A percentile compares a stretch with the other conserved stretches of the same genome.
Conservation (phyloP, 1,140 invertebrate species). For the Leptinotarsa texana region DNA sequence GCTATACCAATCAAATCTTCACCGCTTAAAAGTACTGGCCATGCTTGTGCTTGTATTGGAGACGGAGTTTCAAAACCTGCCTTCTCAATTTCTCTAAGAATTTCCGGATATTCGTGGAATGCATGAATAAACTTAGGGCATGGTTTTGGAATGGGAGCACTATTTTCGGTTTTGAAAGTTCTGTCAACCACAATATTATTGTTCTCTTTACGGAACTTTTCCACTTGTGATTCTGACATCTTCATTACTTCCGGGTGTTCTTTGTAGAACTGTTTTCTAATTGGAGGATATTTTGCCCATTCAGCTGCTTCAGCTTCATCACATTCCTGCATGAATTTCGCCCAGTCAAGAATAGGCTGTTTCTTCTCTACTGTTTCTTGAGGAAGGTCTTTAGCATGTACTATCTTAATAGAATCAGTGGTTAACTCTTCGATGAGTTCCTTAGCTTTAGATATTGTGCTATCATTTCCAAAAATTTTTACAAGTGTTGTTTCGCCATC, state of each 20-base stretch:
- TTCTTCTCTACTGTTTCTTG: constrained; percentile 7
- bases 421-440: constrained; percentile 54
- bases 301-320: constrained; percentile 60
- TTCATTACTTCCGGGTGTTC: constrained; percentile 73
- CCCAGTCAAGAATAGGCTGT: constrained; percentile 20
- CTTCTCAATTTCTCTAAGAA: constrained; percentile 79
- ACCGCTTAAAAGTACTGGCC: constrained; percentile 85
- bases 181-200: constrained; percentile 68
- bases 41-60: constrained; percentile 89
- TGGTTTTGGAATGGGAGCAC: constrained; percentile 77
- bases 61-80: constrained; percentile 83
- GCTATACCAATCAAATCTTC: constrained; percentile 92
- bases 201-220: constrained; percentile 63
- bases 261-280: constrained; percentile 84
- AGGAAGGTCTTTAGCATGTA: neutral
- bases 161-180: constrained; percentile 56
- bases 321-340: constrained; percentile 33
- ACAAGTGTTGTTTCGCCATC: constrained; percentile 57
- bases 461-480: constrained; percentile 60
- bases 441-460: constrained; percentile 60
- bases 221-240: constrained; percentile 67
- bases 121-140: constrained; percentile 82
- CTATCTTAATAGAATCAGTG: constrained; percentile 44
- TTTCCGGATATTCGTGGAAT: constrained; percentile 80
- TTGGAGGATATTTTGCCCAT: constrained; percentile 66